Evolutionary conservation across 2,888 invertebrate species (phyloP), one percentile per base, ranked within the genome.

Genomic region (Thymelicus sylvestris): DNA sequence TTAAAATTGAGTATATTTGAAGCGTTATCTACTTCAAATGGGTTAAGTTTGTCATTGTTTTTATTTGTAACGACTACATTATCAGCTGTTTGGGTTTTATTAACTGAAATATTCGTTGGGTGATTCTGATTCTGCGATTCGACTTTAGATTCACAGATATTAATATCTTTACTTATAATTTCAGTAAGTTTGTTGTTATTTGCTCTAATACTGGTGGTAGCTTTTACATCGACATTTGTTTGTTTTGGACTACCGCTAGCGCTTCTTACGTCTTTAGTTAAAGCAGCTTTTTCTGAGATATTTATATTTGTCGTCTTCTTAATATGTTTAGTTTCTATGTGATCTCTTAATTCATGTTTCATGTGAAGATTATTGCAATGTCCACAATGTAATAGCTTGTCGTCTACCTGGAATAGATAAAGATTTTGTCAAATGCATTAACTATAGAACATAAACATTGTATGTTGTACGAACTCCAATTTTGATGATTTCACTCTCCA

Each of bases 291-390:
- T 31, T 55, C 13, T 7, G 19, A n/a, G 24, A 48, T 31, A 6
- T 39, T 61, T 7, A 24, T 15, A 13, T 47, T 62, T 12, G 47
- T 6, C 13, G 7, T 0, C 12, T 44, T 57, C 31, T 44, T 75
- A 0, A 73, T 72, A 44, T 81, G 79, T 0, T 59, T 63, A 0
- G 61, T 24, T 5, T 75, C 68, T 5, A 85, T 71, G 47, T 84
- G 84, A 0, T 78, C 67, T 2, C 76, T 66, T 39, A 83, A 77
- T 3, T 76, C 74, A 13, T 67, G 39, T 0, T 68, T 61, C 2
- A 79, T 31, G 55, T 78, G 74, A 0, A 83, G 72, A 10, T 81
- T 81, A 66, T 87, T 86, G 76, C 87, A 87, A 39, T 81, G 80
- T 0, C 81, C 84, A 38, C 86, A 87, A 55, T 86, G 87, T 24